phyloP scores from a whole-genome alignment of 2,888 invertebrate species.

The Sericinus montela region DNA sequence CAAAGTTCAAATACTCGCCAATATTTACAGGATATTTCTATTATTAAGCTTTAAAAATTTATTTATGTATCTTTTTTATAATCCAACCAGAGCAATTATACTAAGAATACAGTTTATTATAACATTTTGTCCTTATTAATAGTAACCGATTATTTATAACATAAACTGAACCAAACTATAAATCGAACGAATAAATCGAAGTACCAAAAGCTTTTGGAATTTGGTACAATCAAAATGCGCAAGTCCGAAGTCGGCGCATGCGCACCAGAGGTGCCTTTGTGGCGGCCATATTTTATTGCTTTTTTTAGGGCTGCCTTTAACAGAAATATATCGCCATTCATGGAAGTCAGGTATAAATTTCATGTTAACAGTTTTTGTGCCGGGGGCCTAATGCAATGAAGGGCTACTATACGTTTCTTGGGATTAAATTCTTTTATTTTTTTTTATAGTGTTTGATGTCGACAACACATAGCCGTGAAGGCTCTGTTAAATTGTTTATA shows the following conservation, averaged over 20 bases:
- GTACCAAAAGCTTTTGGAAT: conserved; percentile 24
- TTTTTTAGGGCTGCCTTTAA: conserved; percentile 53
- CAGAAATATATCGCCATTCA: conserved; percentile 69
- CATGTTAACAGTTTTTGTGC: conserved; percentile 44
- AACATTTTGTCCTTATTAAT: too few relatives aligned
- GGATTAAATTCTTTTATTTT: conserved; percentile 30
- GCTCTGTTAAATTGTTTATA: conserved; percentile 9
- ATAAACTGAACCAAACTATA: too few relatives aligned
- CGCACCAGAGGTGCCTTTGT: conserved; percentile 68
- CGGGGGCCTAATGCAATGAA: conserved; percentile 43
- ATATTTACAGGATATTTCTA: too few relatives aligned
- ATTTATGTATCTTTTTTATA: too few relatives aligned
- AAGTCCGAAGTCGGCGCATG: conserved; percentile 58
- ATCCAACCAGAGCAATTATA: too few relatives aligned
- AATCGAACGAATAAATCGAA: too few relatives aligned
- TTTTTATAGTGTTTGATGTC: conserved; percentile 4
- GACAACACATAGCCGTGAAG: conserved; percentile 1
- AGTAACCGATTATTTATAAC: too few relatives aligned
- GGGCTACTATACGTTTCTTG: conserved; percentile 29
- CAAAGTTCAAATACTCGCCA: too few relatives aligned
- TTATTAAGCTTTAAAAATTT: too few relatives aligned
- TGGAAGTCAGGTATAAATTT: conserved; percentile 72
- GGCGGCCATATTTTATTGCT: conserved; percentile 71
- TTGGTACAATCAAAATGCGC: conserved; percentile 51
- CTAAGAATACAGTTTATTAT: too few relatives aligned